Conservation (phyloP, 2,113 vertebrate genomes). For the Alligator sinensis region DNA sequence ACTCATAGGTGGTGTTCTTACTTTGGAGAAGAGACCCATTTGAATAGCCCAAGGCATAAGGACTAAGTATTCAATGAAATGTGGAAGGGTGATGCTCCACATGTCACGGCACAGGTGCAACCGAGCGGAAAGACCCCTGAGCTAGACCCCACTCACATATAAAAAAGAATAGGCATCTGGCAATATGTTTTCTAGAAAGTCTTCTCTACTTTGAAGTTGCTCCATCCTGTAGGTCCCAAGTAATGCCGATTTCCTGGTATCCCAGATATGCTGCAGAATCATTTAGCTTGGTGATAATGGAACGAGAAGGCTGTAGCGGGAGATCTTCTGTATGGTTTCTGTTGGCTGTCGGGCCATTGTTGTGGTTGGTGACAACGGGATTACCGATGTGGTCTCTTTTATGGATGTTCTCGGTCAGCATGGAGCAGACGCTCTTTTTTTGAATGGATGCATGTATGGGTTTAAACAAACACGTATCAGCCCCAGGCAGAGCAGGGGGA, state of each 20-base stretch:
- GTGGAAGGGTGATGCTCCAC: neutral
- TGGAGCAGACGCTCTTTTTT: neutral
- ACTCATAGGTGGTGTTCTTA: neutral
- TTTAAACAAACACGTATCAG: neutral
- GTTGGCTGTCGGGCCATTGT: neutral
- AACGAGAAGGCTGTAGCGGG: neutral
- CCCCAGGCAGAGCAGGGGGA: neutral
- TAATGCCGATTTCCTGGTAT: neutral
- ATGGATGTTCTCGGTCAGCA: neutral
- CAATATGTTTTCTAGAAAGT: neutral
- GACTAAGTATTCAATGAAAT: neutral
- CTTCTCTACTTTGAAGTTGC: neutral
- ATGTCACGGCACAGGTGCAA: neutral
- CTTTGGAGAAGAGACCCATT: neutral
- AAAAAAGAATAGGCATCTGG: neutral
- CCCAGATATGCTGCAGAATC: rapidly evolving
- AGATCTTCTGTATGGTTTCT: neutral
- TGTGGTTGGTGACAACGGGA: neutral
- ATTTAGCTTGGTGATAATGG: rapidly evolving
- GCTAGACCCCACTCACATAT: neutral
- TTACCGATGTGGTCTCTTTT: neutral
- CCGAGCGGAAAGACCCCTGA: too few species aligned
- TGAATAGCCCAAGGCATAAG: neutral
- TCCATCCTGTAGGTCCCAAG: neutral
- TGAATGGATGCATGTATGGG: neutral